Base-by-base conservation (phyloP, 2,797 vertebrate genomes). In the Falco concolor region DNA sequence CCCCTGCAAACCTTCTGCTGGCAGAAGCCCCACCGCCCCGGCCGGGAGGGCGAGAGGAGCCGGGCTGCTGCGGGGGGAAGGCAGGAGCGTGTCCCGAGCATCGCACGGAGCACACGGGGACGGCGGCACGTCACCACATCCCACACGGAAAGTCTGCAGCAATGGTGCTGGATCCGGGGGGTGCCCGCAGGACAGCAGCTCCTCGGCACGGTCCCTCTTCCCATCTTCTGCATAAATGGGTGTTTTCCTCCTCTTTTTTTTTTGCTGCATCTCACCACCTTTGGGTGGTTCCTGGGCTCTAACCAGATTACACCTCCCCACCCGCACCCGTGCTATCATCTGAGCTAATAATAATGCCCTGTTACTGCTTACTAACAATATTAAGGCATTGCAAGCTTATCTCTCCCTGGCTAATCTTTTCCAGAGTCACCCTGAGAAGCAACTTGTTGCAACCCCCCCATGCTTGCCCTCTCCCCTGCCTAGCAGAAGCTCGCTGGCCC, bases 341-440 rank as follows among this genome's bases (percentile, higher is more conserved):
- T 63, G 91, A 87, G 96, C 95, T 97, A 97, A 97, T 95, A 96
- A 97, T 98, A 97, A 95, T 75, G 85, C 80, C 61, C 57, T 6
- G 76, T 74, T 95, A 68, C 94, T 93, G 88, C 96, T 97, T 92
- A 91, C 96, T 96, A 90, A 94, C 57, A 70, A 93, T 36, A 52
- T 78, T 78, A 96, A 84, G 61, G 83, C 89, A 59, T 19, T 52
- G 89, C 89, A 84, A 79, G 96, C 96, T 97, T 97, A 96, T 97
- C 96, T 93, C 88, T 84, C 78, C 57, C 83, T 7, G 92, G 89
- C 67, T 96, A 95, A 95, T 97, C 97, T 97, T 96, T 92, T 82
- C 93, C 94, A 95, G 64, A 96, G 92, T 89, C 85, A 95, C 84
- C 86, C 94, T 34, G 65, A 94, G 73, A 95, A 90, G 84, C 76